These are phyloP conservation scores for Caenorhabditis latens DNA, from an alignment of 1,140 invertebrate species.

Conservation along the genomic window DNA sequence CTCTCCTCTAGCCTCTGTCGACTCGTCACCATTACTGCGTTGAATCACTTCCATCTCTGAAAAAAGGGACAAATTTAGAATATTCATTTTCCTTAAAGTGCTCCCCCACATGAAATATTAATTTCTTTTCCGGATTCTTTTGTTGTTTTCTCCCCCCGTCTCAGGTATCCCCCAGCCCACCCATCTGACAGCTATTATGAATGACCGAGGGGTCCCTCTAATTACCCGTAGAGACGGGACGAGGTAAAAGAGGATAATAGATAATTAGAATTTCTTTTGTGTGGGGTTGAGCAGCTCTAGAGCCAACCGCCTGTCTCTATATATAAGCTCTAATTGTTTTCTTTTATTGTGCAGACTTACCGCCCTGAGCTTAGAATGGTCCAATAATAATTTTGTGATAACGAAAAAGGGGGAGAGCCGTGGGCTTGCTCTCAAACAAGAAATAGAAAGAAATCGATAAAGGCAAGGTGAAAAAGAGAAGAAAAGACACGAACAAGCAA, in stretches of 20 bases:
- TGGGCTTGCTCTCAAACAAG: too few relatives aligned
- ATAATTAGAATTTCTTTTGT: conserved; percentile 13
- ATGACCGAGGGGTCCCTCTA: neutral
- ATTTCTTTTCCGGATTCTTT: too few relatives aligned
- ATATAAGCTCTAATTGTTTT: neutral
- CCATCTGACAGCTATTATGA: neutral
- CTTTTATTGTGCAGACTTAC: too few relatives aligned
- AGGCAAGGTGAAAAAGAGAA: too few relatives aligned
- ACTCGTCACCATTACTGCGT: neutral
- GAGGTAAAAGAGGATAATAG: conserved; percentile 7
- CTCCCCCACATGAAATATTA: too few relatives aligned
- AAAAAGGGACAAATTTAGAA: neutral
- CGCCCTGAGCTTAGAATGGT: too few relatives aligned
- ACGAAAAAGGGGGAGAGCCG: too few relatives aligned
- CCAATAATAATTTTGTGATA: too few relatives aligned
- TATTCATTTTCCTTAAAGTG: neutral
- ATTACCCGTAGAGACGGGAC: neutral
- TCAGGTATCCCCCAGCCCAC: neutral
- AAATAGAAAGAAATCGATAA: too few relatives aligned
- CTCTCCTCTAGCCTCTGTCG: neutral
- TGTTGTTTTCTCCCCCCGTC: neutral
- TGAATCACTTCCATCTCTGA: conserved; percentile 47
- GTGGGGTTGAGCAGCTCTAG: neutral
- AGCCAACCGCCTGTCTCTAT: conserved; percentile 4
- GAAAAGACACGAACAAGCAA: too few relatives aligned